Conservation (phyloP, 2,888 invertebrate species). For the Caenorhabditis sp. region DNA sequence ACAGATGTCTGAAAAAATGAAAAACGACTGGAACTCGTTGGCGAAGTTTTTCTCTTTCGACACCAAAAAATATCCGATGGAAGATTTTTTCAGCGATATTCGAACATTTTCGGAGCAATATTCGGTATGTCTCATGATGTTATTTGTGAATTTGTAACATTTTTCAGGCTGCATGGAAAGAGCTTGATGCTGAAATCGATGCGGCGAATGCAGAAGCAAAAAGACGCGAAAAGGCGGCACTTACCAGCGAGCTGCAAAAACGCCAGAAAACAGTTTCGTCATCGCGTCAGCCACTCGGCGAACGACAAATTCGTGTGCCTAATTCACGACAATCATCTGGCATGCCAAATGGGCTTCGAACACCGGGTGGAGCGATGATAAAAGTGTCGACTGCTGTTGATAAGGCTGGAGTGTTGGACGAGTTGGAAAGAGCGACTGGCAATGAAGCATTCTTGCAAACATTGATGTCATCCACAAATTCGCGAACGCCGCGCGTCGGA, state of each 20-base stretch:
- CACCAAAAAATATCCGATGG: constrained; percentile 88
- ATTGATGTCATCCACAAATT: constrained; percentile 38
- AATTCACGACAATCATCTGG: not conserved
- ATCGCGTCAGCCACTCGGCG: constrained; percentile 12
- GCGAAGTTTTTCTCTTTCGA: constrained; percentile 92
- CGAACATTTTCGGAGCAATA: constrained; percentile 93
- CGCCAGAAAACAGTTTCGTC: constrained; percentile 12
- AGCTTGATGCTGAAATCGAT: constrained; percentile 47
- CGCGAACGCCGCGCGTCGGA: constrained; percentile 38
- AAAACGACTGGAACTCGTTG: constrained; percentile 82
- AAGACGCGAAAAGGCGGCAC: constrained; percentile 20
- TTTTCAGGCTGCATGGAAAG: constrained; percentile 42
- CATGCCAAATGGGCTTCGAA: constrained; percentile 5
- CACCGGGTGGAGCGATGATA: constrained; percentile 34
- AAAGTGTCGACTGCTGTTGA: constrained; percentile 40
- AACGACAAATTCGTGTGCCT: constrained; percentile 11
- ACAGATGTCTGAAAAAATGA: constrained; percentile 89
- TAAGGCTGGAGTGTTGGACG: constrained; percentile 57
- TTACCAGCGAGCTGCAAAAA: constrained; percentile 17
- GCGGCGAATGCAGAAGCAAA: constrained; percentile 41
- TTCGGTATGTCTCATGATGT: constrained; percentile 73
- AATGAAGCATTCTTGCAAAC: constrained; percentile 40
- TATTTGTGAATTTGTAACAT: not conserved
- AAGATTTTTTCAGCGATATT: constrained; percentile 93
- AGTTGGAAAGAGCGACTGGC: constrained; percentile 52